These are phyloP conservation scores for Cirrhinus molitorella DNA, from an alignment of 2,797 vertebrate genomes.

Conservation along the genomic window DNA sequence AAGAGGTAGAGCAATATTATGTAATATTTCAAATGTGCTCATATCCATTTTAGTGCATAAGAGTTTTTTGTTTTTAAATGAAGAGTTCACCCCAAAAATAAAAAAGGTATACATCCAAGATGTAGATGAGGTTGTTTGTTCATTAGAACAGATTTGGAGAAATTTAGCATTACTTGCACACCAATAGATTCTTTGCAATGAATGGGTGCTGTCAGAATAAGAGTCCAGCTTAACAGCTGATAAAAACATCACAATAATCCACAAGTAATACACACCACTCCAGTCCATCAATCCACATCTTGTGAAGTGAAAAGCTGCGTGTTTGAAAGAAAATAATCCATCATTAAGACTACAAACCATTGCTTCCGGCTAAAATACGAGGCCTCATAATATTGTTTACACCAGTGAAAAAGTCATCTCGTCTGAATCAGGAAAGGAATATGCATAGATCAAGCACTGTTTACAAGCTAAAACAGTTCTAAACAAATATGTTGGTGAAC, in stretches of 20 bases:
- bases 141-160: background rate
- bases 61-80: background rate
- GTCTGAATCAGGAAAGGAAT: background rate
- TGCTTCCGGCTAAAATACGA: background rate
- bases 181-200: background rate
- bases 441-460: background rate
- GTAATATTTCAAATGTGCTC: background rate
- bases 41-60: background rate
- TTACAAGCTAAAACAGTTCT: background rate
- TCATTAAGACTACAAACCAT: background rate
- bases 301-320: background rate
- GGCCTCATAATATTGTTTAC: background rate
- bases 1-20: constrained; percentile 82
- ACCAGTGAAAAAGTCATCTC: no score
- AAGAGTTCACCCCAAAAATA: background rate
- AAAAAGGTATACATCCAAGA: background rate
- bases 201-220: background rate
- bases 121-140: background rate
- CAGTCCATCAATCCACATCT: background rate
- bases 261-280: background rate
- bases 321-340: background rate
- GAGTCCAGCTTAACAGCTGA: background rate
- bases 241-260: background rate
- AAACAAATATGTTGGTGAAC: no score
- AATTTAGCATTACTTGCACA: background rate